A percentile compares a stretch with the other conserved stretches of the same genome.
These are phyloP conservation scores for Leptogaster cylindrica DNA, from an alignment of 2,888 invertebrate genomes.

Conservation along the genomic window DNA sequence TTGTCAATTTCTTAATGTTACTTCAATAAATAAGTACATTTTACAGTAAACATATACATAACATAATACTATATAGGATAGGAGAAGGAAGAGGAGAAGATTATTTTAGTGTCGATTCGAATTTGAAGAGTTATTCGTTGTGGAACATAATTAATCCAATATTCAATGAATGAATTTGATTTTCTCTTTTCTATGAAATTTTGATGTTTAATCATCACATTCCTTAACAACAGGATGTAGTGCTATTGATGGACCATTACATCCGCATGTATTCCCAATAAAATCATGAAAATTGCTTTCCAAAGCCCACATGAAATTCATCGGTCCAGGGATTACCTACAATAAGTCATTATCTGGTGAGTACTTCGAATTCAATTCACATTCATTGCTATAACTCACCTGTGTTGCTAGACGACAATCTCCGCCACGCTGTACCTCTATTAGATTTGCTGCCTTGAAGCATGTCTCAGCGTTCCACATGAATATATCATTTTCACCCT, in stretches of 20 bases:
- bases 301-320: slow-evolving; percentile 68
- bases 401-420: slow-evolving; percentile 69
- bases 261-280: slow-evolving; percentile 67
- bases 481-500: slow-evolving; percentile 69
- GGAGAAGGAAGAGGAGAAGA: too few relatives aligned
- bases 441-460: slow-evolving; percentile 66
- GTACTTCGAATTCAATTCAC: too few relatives aligned
- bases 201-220: slow-evolving; percentile 41
- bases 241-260: slow-evolving; percentile 68
- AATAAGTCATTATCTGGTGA: neutral
- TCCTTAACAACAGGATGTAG: slow-evolving; percentile 67
- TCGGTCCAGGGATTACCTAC: slow-evolving; percentile 65
- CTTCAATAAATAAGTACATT: too few relatives aligned
- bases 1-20: too few relatives aligned
- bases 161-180: neutral
- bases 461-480: slow-evolving; percentile 69
- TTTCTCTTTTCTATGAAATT: too few relatives aligned
- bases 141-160: too few relatives aligned
- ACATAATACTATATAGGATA: too few relatives aligned
- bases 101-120: too few relatives aligned
- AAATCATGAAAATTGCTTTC: slow-evolving; percentile 74
- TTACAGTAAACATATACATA: too few relatives aligned
- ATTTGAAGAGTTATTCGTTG: too few relatives aligned
- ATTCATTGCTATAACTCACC: slow-evolving; percentile 57
- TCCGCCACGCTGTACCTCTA: slow-evolving; percentile 67